phyloP scores from a whole-genome alignment of 1,140 invertebrate genomes.

The Ooceraea biroi region DNA sequence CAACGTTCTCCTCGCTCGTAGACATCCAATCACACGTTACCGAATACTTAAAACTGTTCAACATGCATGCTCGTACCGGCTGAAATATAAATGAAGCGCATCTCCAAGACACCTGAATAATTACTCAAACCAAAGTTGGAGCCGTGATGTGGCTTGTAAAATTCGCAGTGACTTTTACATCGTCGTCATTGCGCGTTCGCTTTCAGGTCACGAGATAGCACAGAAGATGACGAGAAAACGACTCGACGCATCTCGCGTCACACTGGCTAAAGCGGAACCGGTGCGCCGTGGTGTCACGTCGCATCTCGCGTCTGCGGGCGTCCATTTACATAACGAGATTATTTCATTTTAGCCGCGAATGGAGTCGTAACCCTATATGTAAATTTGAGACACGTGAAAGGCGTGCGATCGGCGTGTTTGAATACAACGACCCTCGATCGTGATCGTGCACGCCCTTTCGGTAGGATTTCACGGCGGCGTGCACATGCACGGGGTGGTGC shows the following conservation, averaged over 20 bases:
- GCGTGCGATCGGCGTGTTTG: constrained; percentile 71
- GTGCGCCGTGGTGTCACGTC: neutral
- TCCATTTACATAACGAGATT: constrained; percentile 80
- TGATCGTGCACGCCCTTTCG: constrained; percentile 60
- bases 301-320: constrained; percentile 33
- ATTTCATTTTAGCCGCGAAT: constrained; percentile 73
- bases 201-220: neutral
- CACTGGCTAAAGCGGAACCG: neutral
- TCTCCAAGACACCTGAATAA: constrained; percentile 14
- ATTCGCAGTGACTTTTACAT: constrained; percentile 43
- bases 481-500: neutral
- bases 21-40: neutral
- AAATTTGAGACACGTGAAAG: constrained; percentile 74
- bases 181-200: neutral
- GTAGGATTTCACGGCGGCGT: constrained; percentile 18
- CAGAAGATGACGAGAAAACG: constrained; percentile 23
- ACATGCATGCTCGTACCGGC: neutral
- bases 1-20: constrained; percentile 2
- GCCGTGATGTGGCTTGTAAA: constrained; percentile 11
- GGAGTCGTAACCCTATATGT: constrained; percentile 73
- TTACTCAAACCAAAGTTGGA: neutral
- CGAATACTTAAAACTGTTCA: constrained; percentile 18
- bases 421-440: constrained; percentile 69
- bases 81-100: neutral
- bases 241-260: neutral